Base-by-base conservation (phyloP, 1,140 invertebrate species). In the Plectus sambesii region DNA sequence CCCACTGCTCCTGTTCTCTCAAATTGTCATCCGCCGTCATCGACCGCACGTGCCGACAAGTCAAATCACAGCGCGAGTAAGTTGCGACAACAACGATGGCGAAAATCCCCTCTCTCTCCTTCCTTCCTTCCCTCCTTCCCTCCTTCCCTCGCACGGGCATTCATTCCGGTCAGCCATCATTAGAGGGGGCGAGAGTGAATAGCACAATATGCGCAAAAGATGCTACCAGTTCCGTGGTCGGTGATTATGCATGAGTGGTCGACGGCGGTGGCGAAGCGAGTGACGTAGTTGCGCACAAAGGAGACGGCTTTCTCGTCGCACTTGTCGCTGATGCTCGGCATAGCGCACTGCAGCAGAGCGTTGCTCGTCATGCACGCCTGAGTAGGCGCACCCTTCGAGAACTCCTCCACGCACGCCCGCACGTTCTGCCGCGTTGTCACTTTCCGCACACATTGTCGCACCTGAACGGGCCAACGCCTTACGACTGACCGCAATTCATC, bases 301-400 rank as follows among this genome's bases (percentile, higher is more conserved):
- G 40, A 25, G 8, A 20, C 27, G 2, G 58, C 60, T 37, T 42
- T 37, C 12, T 27, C 20, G 8, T 62, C 60, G 43, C 60, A 62
- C 17, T 61, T 60, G 33, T 62, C 44, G 4, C 22, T 27, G 17
- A 66, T 48, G 6, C 47, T 26, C 8, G 57, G 49, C 40, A 62
- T 30, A 8, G 63, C 49, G 38, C 63, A 66, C 8, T 29, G 38
- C 3, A 68, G 46, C 15, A 66, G 62, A 29, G 39, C 36, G 26
- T 62, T 64, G 27, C 64, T 44, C 2, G 63, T 68, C 22, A 48
- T 24, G 42, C 63, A 66, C 5, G 63, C 63, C 27, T 68, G 47
- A 35, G 59, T 46, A 12, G 63, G 63, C 5, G 63, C 62, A n/a
- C 62, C 59, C 27, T 59, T 49, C 23, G 63, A 66, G 44, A 66